Conservation (phyloP, 2,888 invertebrate species). For the Ommatoiulus sabulosus region DNA sequence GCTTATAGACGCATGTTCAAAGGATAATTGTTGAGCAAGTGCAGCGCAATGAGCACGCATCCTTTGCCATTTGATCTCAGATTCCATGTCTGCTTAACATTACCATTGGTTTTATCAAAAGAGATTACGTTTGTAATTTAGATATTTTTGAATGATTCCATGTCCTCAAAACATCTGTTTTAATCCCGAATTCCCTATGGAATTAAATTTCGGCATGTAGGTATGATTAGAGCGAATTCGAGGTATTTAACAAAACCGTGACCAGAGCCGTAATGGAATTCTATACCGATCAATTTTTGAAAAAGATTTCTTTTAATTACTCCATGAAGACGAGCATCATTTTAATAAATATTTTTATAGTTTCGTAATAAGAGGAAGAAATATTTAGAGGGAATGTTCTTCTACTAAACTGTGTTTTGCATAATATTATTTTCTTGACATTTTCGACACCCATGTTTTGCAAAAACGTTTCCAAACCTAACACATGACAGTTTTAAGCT, state of each 20-base stretch:
- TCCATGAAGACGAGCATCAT: neutral
- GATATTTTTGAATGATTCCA: neutral
- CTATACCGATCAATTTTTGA: neutral
- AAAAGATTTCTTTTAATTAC: neutral
- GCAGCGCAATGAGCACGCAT: neutral
- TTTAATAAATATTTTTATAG: no score
- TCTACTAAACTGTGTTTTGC: no score
- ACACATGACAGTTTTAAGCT: no score
- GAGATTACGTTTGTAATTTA: neutral
- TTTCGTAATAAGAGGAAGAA: no score
- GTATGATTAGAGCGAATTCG: neutral
- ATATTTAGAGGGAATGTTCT: no score
- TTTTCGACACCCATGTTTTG: no score
- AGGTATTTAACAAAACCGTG: no score
- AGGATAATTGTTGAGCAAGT: neutral
- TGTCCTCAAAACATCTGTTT: neutral
- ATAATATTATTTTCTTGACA: no score
- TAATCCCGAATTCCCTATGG: neutral
- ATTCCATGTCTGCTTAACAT: slow-evolving; percentile 3
- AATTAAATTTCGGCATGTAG: neutral
- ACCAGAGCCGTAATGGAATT: no score
- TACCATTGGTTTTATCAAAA: neutral
- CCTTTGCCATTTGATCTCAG: neutral
- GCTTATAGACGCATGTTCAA: neutral
- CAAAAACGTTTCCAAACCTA: no score